phyloP scores from a whole-genome alignment of 1,140 invertebrate genomes.

The Drosophila hydei region DNA sequence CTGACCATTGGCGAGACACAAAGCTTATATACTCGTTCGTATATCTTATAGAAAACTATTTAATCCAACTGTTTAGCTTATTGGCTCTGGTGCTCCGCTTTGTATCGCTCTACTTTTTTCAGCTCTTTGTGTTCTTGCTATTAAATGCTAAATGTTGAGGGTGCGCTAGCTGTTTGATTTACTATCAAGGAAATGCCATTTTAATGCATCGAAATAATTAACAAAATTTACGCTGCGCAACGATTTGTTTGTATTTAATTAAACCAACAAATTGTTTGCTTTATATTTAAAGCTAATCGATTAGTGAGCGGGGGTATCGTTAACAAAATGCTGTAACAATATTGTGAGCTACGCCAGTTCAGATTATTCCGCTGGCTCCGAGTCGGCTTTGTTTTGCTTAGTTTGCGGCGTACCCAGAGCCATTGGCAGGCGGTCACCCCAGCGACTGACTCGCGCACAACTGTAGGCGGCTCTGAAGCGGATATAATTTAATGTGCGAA shows the following conservation, averaged over 20 bases:
- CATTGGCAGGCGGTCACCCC: constrained; percentile 90
- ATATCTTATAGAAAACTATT: not conserved
- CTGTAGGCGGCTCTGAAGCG: constrained; percentile 86
- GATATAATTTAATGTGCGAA: constrained; percentile 20
- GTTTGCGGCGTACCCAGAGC: constrained; percentile 68
- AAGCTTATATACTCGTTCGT: constrained; percentile 28
- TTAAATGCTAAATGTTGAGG: constrained; percentile 64
- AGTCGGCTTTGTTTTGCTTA: constrained; percentile 19
- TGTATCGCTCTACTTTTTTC: constrained; percentile 35
- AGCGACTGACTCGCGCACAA: constrained; percentile 88
- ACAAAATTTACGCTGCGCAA: constrained; percentile 58
- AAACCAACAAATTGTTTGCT: constrained; percentile 62
- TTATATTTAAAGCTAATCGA: constrained; percentile 56
- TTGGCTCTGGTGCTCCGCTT: constrained; percentile 5
- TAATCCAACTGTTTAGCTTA: constrained; percentile 15
- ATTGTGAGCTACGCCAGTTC: constrained; percentile 43
- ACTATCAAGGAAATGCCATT: constrained; percentile 67
- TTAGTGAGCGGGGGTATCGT: constrained; percentile 15
- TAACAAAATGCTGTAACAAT: constrained; percentile 30
- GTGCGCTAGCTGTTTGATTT: constrained; percentile 57
- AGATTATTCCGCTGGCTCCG: constrained; percentile 9
- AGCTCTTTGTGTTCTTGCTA: constrained; percentile 25
- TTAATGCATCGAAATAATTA: constrained; percentile 75
- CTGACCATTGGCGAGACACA: constrained; percentile 37
- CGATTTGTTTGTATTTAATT: constrained; percentile 78